phyloP scores from a whole-genome alignment of 2,888 invertebrate species.

The Diploptera punctata region DNA sequence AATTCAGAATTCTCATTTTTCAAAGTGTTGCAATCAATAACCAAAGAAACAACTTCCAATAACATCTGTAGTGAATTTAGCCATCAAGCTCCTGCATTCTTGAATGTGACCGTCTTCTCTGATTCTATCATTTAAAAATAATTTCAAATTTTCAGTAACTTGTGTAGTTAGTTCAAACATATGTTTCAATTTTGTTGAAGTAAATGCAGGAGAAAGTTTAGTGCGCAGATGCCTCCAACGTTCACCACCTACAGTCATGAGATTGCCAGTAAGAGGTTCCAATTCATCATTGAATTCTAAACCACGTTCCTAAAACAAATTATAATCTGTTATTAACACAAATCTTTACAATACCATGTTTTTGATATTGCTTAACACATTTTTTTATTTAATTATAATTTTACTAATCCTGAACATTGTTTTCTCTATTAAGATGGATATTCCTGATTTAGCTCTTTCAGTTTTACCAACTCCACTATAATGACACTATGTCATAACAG shows the following conservation, averaged over 20 bases:
- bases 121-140: slow-evolving; percentile 53
- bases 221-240: slow-evolving; percentile 69
- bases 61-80: slow-evolving; percentile 55
- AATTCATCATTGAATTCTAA: not conserved
- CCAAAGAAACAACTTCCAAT: slow-evolving; percentile 59
- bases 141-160: slow-evolving; percentile 61
- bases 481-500: too few species aligned
- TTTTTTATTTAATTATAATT: too few species aligned
- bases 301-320: too few species aligned
- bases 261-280: slow-evolving; percentile 66
- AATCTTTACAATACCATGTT: too few species aligned
- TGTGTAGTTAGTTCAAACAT: slow-evolving; percentile 67
- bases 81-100: slow-evolving; percentile 46
- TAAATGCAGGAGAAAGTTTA: slow-evolving; percentile 70
- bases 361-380: too few species aligned
- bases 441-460: too few species aligned
- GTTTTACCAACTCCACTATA: too few species aligned
- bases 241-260: slow-evolving; percentile 64
- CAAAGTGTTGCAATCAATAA: slow-evolving; percentile 49
- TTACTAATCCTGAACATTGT: too few species aligned
- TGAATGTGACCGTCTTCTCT: slow-evolving; percentile 50
- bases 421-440: too few species aligned
- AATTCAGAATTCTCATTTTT: slow-evolving; percentile 38
- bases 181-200: slow-evolving; percentile 68
- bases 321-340: too few species aligned